These are phyloP conservation scores for Oophaga sylvatica DNA, from an alignment of 2,797 vertebrate genomes.

Conservation along the genomic window DNA sequence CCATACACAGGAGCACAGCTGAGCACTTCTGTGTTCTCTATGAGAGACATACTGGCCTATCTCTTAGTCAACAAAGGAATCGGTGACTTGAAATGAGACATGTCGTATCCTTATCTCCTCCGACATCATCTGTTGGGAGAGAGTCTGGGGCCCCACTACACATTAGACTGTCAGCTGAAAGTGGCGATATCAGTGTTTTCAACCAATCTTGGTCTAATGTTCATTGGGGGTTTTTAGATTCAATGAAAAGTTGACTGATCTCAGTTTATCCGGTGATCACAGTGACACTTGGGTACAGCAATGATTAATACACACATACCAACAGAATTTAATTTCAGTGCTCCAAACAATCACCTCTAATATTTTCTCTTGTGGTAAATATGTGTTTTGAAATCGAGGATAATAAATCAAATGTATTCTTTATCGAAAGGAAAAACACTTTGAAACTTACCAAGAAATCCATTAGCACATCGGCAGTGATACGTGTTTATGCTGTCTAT, in stretches of 20 bases:
- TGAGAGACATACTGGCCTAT: too few relatives aligned
- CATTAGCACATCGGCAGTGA: slow-evolving; percentile 81
- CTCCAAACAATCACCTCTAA: not conserved
- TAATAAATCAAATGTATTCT: not conserved
- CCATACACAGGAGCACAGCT: too few relatives aligned
- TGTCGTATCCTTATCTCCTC: too few relatives aligned
- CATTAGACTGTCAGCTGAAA: too few relatives aligned
- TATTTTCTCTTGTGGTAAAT: not conserved
- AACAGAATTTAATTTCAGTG: not conserved
- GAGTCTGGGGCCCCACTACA: too few relatives aligned
- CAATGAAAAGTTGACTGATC: not conserved
- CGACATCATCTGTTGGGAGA: too few relatives aligned
- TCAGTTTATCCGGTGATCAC: not conserved
- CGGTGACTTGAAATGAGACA: not conserved
- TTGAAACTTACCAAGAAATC: slow-evolving; percentile 82
- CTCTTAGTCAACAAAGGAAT: too few relatives aligned
- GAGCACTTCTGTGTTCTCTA: too few relatives aligned
- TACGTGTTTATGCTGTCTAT: slow-evolving; percentile 85
- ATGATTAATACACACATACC: not conserved
- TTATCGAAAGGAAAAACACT: not conserved
- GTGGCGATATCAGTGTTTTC: too few relatives aligned
- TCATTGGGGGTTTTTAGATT: too few relatives aligned
- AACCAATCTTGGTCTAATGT: too few relatives aligned
- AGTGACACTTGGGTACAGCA: not conserved
- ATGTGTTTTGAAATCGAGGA: not conserved